Conservation (phyloP, 2,888 invertebrate species). For the Hipparchia semele region DNA sequence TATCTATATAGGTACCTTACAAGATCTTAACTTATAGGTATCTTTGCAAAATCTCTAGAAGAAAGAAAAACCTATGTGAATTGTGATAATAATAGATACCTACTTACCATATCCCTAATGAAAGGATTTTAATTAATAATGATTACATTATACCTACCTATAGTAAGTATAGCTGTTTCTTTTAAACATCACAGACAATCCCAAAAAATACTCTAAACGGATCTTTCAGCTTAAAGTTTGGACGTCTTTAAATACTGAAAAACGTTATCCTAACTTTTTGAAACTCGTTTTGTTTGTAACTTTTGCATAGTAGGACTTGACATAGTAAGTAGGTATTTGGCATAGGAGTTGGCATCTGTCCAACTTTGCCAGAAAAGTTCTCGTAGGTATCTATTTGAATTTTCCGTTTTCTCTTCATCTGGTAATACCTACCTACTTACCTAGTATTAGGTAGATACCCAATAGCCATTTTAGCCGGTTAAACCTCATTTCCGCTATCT, state of each 20-base stretch:
- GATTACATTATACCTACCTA: too few species aligned
- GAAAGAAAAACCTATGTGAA: too few species aligned
- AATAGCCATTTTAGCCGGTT: too few species aligned
- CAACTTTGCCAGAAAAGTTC: conserved; percentile 24
- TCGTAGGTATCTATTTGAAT: conserved; percentile 3
- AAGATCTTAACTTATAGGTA: too few species aligned
- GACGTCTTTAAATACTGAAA: conserved; percentile 22
- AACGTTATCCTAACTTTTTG: conserved; percentile 26
- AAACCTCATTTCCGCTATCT: too few species aligned
- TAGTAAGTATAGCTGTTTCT: not conserved
- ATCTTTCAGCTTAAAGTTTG: conserved; percentile 19
- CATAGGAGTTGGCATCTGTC: conserved; percentile 28
- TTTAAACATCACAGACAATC: not conserved
- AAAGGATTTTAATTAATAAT: too few species aligned
- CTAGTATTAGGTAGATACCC: not conserved
- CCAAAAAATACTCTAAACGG: not conserved
- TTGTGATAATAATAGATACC: too few species aligned
- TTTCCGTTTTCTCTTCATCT: not conserved
- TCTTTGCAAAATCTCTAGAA: too few species aligned
- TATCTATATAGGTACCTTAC: too few species aligned
- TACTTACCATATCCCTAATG: too few species aligned
- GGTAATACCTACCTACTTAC: not conserved
- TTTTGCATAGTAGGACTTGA: conserved; percentile 31
- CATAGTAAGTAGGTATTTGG: conserved; percentile 3
- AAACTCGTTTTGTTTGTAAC: conserved; percentile 28